phyloP scores from a whole-genome alignment of 2,888 invertebrate species.

The Ischnus inquisitorius region DNA sequence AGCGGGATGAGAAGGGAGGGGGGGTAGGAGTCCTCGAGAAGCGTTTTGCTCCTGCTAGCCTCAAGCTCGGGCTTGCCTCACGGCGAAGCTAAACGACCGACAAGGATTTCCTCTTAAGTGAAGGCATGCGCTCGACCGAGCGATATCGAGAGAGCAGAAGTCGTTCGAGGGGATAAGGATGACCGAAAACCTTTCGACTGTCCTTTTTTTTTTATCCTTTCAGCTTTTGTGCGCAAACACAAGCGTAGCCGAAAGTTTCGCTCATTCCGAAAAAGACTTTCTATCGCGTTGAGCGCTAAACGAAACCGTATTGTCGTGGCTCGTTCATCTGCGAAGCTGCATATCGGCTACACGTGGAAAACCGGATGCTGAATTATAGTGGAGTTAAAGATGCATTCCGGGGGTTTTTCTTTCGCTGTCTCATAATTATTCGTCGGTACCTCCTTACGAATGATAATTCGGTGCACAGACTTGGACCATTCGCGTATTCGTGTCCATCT shows the following conservation, averaged over 20 bases:
- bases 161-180: slow-evolving; percentile 62
- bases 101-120: slow-evolving; percentile 80
- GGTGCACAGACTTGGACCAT: slow-evolving; percentile 21
- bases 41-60: slow-evolving; percentile 62
- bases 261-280: slow-evolving; percentile 2
- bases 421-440: slow-evolving; percentile 44
- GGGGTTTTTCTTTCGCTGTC: slow-evolving; percentile 8
- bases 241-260: background rate
- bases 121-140: slow-evolving; percentile 70
- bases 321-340: background rate
- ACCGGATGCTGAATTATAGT: slow-evolving; percentile 10
- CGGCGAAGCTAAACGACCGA: slow-evolving; percentile 77
- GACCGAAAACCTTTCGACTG: slow-evolving; percentile 57
- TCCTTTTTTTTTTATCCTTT: background rate
- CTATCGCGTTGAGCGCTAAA: background rate
- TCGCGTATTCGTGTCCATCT: slow-evolving; percentile 36
- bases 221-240: slow-evolving; percentile 43
- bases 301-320: slow-evolving; percentile 1
- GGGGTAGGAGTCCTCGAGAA: slow-evolving; percentile 47
- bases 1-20: no score
- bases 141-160: slow-evolving; percentile 55
- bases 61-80: slow-evolving; percentile 60
- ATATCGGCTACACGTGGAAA: slow-evolving; percentile 10
- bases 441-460: slow-evolving; percentile 29
- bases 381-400: slow-evolving; percentile 40